A percentile compares a stretch with the other conserved stretches of the same genome.
Evolutionary conservation across 2,888 invertebrate genomes (phyloP).

Genomic region (Rhagium mordax): DNA sequence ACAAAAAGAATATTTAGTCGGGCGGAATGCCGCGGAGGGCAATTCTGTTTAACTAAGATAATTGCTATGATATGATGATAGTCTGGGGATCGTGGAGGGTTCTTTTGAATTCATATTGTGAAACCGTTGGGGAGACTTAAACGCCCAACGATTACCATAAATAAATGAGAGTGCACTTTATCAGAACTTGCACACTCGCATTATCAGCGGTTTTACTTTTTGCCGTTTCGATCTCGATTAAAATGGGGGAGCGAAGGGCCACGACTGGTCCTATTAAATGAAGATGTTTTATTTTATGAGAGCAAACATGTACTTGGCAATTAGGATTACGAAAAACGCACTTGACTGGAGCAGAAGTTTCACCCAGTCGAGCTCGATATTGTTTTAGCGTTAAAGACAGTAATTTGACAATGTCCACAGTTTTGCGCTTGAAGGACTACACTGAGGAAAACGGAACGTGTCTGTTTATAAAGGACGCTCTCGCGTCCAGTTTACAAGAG

Average conservation of each 20-base stretch:
- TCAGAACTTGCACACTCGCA: constrained; percentile 40
- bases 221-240: constrained; percentile 42
- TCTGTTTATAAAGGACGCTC: too few relatives aligned
- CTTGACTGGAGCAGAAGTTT: too few relatives aligned
- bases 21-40: constrained; percentile 20
- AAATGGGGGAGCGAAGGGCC: constrained; percentile 32
- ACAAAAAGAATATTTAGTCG: constrained; percentile 18
- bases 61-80: constrained; percentile 53
- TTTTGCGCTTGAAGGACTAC: too few relatives aligned
- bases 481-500: too few relatives aligned
- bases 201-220: constrained; percentile 39
- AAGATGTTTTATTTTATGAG: constrained; percentile 5
- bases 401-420: too few relatives aligned
- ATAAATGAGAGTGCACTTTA: constrained; percentile 69
- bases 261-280: constrained; percentile 15
- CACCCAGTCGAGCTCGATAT: too few relatives aligned
- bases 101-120: constrained; percentile 47
- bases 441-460: too few relatives aligned
- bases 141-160: constrained; percentile 67
- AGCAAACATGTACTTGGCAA: not conserved
- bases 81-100: constrained; percentile 42
- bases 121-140: constrained; percentile 50
- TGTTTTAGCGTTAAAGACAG: too few relatives aligned
- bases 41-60: constrained; percentile 50
- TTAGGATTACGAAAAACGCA: not conserved